Evolutionary conservation across 1,140 invertebrate genomes (phyloP), one percentile per base, ranked within the genome.

Genomic region (Ylistrum balloti): DNA sequence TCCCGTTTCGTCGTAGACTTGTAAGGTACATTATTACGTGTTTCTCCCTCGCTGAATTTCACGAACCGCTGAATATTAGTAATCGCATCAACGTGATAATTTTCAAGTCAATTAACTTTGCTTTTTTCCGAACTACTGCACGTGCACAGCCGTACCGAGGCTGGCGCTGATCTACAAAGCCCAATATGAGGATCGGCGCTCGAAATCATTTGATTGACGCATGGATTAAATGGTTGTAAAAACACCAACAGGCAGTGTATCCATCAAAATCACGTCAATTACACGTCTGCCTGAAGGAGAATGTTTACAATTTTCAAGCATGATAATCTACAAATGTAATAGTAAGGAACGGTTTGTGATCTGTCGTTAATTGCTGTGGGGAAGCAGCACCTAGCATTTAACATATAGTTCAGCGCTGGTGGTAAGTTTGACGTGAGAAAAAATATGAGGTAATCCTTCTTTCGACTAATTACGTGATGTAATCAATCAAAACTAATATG

Each of bases 221-320:
- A 9, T 74, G 56, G 56, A 74, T 74, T 74, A 74, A n/a, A 74
- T 28, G 0, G n/a, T 28, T 0, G 56, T 74, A 74, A 28, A n/a
- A n/a, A 74, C 22, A n/a, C 28, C 56, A n/a, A 74, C 7, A 28
- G n/a, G 22, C 56, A 28, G 56, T 28, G 22, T 74, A 74, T 74
- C 56, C 56, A 74, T 74, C 56, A 74, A 74, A 74, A 74, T 74
- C 56, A 74, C 56, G 56, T 74, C 56, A 74, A 74, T 74, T 74
- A 74, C 41, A 45, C 56, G 56, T 28, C 22, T 74, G 20, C 28
- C 1, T 74, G n/a, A 74, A 74, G n/a, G 56, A 74, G 56, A 74
- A 28, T 74, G 56, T 74, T 28, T 74, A n/a, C 56, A 28, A 28
- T 28, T 28, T 28, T 74, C 56, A 74, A 28, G 56, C 56, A 74